These are phyloP conservation scores for Myripristis murdjan DNA, from an alignment of 2,797 vertebrate genomes.

Conservation along the genomic window DNA sequence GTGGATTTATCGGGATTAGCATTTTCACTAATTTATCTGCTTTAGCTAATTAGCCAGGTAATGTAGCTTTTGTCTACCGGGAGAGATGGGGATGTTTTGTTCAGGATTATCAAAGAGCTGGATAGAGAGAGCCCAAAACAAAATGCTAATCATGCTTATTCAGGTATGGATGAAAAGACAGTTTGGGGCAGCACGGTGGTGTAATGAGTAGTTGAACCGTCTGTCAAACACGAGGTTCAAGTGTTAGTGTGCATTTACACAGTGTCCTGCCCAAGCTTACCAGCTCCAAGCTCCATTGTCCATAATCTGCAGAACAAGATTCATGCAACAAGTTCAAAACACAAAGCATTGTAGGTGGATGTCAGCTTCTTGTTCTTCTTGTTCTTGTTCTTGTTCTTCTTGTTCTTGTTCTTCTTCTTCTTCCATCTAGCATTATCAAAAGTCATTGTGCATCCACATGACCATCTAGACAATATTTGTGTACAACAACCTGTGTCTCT, in stretches of 20 bases:
- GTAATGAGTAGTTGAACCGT: no score
- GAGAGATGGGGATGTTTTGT: constrained; percentile 52
- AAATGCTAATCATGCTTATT: constrained; percentile 31
- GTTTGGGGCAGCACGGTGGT: not conserved
- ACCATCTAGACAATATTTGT: not conserved
- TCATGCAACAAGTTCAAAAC: no score
- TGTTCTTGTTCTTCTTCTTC: no score
- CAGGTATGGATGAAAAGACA: not conserved
- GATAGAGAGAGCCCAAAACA: constrained; percentile 13
- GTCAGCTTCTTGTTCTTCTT: no score
- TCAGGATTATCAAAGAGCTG: constrained; percentile 48
- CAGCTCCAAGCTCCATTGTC: no score
- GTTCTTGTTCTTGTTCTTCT: no score
- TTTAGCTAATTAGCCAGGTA: constrained; percentile 54
- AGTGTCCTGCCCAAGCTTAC: no score
- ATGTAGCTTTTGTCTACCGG: constrained; percentile 38
- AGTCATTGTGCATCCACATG: not conserved
- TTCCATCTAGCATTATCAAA: not conserved
- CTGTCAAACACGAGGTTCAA: no score
- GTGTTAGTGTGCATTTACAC: no score
- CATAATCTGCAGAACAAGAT: no score
- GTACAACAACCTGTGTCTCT: not conserved
- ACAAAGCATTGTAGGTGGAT: no score
- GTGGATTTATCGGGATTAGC: constrained; percentile 65
- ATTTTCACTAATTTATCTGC: constrained; percentile 57